These are phyloP conservation scores for Phrynosoma platyrhinos DNA, from an alignment of 2,113 vertebrate species.

Conservation along the genomic window DNA sequence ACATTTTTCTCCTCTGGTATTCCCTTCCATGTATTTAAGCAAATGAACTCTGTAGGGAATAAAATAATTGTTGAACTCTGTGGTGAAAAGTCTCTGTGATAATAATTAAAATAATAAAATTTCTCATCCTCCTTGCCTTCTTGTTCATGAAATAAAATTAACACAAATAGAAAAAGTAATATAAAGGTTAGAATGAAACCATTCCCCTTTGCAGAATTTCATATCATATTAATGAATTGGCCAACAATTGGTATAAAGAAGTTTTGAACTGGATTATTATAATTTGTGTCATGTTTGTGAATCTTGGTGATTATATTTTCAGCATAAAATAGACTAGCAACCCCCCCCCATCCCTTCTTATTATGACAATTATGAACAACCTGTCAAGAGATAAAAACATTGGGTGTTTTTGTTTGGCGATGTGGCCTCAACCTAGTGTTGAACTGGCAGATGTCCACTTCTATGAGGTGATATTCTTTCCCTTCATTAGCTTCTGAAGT, in stretches of 20 bases:
- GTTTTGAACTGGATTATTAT: neutral
- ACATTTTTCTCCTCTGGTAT: slow-evolving; percentile 30
- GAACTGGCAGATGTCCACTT: neutral
- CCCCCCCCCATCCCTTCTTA: neutral
- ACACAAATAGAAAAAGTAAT: slow-evolving; percentile 25
- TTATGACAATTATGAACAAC: neutral
- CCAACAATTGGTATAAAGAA: neutral
- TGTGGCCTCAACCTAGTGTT: neutral
- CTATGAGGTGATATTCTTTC: neutral
- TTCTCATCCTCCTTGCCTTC: slow-evolving; percentile 19
- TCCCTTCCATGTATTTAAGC: slow-evolving; percentile 20
- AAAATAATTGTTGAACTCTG: slow-evolving; percentile 42
- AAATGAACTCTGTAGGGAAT: slow-evolving; percentile 35
- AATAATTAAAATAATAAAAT: slow-evolving; percentile 37
- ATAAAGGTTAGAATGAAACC: slow-evolving; percentile 20
- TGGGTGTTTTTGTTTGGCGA: no score
- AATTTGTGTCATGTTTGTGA: neutral
- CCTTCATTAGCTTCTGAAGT: neutral
- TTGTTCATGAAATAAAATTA: slow-evolving; percentile 28
- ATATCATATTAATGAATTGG: slow-evolving; percentile 20
- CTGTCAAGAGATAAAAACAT: neutral
- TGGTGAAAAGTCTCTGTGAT: slow-evolving; percentile 5
- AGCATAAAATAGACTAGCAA: neutral
- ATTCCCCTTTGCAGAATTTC: neutral
- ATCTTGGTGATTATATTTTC: neutral